Percentiles rank a stretch among this genome's conserved stretches.
Conservation (phyloP, 2,888 invertebrate genomes). For the Drosophila mimica region DNA sequence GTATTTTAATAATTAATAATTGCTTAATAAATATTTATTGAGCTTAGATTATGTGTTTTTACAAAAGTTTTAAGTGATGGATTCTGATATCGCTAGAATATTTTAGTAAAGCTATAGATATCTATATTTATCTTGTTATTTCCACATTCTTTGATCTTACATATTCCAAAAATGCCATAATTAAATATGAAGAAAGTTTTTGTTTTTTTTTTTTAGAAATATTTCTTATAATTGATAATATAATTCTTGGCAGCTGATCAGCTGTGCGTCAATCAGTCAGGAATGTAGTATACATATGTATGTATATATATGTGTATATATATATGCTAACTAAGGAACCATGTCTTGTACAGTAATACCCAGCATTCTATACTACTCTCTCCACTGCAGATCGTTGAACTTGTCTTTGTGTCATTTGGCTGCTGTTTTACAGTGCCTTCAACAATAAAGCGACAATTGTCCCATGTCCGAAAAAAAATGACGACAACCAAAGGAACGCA, state of each 20-base stretch:
- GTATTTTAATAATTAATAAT: background rate
- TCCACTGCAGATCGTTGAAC: conserved; percentile 48
- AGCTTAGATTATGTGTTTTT: background rate
- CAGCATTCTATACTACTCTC: background rate
- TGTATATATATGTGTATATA: background rate
- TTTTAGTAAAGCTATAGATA: background rate
- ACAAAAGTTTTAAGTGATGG: background rate
- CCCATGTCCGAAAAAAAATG: conserved; percentile 54
- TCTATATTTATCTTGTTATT: background rate
- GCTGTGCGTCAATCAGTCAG: background rate
- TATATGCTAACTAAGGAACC: background rate
- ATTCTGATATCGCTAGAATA: no score
- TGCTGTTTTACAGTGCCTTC: conserved; percentile 20
- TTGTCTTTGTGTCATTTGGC: conserved; percentile 49
- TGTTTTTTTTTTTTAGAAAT: background rate
- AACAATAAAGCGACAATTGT: conserved; percentile 57
- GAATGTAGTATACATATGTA: background rate
- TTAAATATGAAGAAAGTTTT: background rate
- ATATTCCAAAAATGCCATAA: background rate
- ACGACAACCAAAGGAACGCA: conserved; percentile 46
- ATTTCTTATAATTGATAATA: background rate
- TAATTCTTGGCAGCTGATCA: background rate
- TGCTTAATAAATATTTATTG: background rate
- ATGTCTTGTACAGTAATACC: conserved; percentile 2
- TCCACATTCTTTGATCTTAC: background rate